These are phyloP conservation scores for Balaenoptera acutorostrata DNA, from an alignment of 2,113 vertebrate genomes.

Conservation along the genomic window DNA sequence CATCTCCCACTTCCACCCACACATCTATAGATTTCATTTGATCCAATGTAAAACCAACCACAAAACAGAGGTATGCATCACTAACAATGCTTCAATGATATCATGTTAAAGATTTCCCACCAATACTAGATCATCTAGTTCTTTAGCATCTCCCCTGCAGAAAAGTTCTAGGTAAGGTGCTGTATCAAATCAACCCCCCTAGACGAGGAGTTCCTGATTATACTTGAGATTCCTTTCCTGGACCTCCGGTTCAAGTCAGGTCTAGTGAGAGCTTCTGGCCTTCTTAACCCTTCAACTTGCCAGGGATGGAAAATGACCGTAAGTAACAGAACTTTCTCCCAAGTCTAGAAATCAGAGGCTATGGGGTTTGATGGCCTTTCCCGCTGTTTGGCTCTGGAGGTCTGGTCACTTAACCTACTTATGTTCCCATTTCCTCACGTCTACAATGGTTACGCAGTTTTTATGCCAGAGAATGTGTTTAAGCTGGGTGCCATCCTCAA, in stretches of 20 bases:
- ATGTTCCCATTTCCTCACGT: background rate
- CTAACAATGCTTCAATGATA: background rate
- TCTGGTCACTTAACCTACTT: background rate
- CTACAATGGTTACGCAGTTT: background rate
- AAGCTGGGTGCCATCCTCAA: background rate
- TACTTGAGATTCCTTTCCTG: background rate
- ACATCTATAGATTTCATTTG: background rate
- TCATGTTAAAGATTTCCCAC: background rate
- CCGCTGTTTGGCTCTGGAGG: background rate
- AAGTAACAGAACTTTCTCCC: background rate
- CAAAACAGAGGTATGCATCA: background rate
- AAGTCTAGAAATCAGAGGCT: background rate
- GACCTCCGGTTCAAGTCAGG: background rate
- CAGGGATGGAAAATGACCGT: background rate
- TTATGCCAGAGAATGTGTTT: background rate
- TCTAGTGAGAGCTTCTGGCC: background rate
- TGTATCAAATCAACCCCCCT: background rate
- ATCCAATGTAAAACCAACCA: background rate
- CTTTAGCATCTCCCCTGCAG: background rate
- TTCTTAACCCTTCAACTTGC: background rate
- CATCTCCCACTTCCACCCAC: background rate
- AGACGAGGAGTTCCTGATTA: background rate
- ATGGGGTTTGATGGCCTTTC: background rate
- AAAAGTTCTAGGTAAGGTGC: background rate
- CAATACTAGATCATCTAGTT: background rate